Conservation (phyloP, 2,113 vertebrate genomes). For the Platycercus adscitus region DNA sequence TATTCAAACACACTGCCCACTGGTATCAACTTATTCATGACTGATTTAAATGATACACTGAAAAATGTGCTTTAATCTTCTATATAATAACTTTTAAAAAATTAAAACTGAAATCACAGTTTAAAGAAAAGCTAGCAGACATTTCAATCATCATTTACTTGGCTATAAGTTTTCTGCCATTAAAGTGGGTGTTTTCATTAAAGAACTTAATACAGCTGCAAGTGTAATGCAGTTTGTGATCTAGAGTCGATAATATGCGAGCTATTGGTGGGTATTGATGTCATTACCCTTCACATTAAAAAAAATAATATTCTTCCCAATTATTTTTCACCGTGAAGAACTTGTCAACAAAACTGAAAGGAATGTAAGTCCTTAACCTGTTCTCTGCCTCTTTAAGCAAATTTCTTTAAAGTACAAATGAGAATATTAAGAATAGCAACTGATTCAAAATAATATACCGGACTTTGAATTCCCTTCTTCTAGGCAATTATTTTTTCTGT, state of each 20-base stretch:
- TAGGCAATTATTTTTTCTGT: background rate
- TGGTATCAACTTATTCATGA: constrained; percentile 59
- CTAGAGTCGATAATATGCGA: background rate
- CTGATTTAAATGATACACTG: constrained; percentile 70
- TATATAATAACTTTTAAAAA: constrained; percentile 64
- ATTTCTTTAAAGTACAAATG: background rate
- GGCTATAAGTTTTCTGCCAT: background rate
- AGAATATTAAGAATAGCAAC: background rate
- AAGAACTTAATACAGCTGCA: background rate
- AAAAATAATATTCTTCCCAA: background rate
- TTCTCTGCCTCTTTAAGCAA: background rate
- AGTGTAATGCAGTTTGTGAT: background rate
- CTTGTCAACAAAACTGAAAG: background rate
- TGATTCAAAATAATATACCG: background rate
- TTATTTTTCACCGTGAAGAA: background rate
- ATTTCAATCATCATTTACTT: constrained; percentile 16
- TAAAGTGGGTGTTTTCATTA: background rate
- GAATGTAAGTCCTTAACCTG: background rate
- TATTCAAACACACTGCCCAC: constrained; percentile 65
- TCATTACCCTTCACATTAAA: background rate
- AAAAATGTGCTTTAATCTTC: constrained; percentile 67
- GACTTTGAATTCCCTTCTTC: background rate
- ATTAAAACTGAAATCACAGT: constrained; percentile 66
- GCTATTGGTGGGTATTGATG: background rate
- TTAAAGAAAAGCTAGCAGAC: constrained; percentile 26